Evolutionary conservation across 2,888 invertebrate genomes (phyloP).

Genomic region (Leuctra nigra): DNA sequence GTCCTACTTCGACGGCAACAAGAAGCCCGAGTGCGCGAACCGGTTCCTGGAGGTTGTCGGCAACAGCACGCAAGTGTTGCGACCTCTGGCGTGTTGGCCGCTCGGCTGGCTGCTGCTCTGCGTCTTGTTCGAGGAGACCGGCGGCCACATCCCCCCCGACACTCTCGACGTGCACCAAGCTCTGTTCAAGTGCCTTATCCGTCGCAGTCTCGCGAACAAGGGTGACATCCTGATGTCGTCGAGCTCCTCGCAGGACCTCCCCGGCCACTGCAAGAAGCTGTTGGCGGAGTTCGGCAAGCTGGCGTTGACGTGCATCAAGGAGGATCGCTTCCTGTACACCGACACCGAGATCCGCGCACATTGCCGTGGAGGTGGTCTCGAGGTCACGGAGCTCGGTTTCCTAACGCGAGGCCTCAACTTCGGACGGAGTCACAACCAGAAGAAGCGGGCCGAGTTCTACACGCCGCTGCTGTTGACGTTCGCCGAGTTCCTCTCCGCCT

Average conservation of each 20-base stretch:
- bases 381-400: slow-evolving; percentile 40
- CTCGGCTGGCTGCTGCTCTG: slow-evolving; percentile 48
- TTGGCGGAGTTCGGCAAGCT: slow-evolving; percentile 48
- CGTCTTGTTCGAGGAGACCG: slow-evolving; percentile 44
- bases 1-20: slow-evolving; percentile 39
- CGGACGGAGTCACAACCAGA: slow-evolving; percentile 37
- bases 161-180: slow-evolving; percentile 42
- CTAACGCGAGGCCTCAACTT: slow-evolving; percentile 42
- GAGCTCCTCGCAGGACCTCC: slow-evolving; percentile 35
- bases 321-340: slow-evolving; percentile 43
- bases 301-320: slow-evolving; percentile 44
- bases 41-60: slow-evolving; percentile 25
- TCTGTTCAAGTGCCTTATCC: slow-evolving; percentile 43
- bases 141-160: slow-evolving; percentile 39
- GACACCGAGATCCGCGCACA: slow-evolving; percentile 45
- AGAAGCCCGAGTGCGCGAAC: slow-evolving; percentile 29
- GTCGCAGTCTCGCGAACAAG: slow-evolving; percentile 37
- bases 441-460: slow-evolving; percentile 42
- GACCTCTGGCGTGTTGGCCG: slow-evolving; percentile 45
- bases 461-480: slow-evolving; percentile 46
- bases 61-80: slow-evolving; percentile 36
- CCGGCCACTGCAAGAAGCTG: slow-evolving; percentile 42
- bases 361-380: slow-evolving; percentile 36
- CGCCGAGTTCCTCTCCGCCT: slow-evolving; percentile 48
- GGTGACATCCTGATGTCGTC: slow-evolving; percentile 29